phyloP scores from a whole-genome alignment of 2,113 vertebrate species.

The Euleptes europaea region DNA sequence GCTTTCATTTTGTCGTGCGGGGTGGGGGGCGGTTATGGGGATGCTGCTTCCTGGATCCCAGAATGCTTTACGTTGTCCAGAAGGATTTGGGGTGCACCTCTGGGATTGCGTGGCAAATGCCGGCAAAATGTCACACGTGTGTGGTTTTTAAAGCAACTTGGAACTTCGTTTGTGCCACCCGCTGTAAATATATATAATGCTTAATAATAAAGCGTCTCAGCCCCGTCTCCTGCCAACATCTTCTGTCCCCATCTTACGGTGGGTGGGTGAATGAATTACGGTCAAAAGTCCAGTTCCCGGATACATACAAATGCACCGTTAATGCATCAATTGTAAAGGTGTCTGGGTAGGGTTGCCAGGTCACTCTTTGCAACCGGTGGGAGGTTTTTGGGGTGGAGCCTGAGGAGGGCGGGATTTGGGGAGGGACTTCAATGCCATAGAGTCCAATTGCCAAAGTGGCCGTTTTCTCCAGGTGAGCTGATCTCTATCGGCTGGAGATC shows the following conservation, averaged over 20 bases:
- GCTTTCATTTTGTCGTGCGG: not conserved
- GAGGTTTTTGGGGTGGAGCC: no score
- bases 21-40: not conserved
- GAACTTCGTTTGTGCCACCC: not conserved
- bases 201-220: not conserved
- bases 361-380: no score
- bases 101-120: not conserved
- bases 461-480: no score
- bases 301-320: no score
- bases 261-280: no score
- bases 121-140: not conserved
- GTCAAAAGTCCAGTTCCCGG: no score
- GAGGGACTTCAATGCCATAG: no score
- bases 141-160: not conserved
- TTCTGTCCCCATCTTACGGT: not conserved
- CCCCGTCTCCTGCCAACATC: not conserved
- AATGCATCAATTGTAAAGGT: not conserved
- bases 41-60: no score
- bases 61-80: not conserved
- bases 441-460: no score
- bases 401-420: no score
- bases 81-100: not conserved
- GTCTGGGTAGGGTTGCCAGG: no score
- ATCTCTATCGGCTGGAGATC: no score
- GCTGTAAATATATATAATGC: not conserved